Base-by-base conservation (phyloP, 2,888 invertebrate genomes). In the Encarsia formosa region DNA sequence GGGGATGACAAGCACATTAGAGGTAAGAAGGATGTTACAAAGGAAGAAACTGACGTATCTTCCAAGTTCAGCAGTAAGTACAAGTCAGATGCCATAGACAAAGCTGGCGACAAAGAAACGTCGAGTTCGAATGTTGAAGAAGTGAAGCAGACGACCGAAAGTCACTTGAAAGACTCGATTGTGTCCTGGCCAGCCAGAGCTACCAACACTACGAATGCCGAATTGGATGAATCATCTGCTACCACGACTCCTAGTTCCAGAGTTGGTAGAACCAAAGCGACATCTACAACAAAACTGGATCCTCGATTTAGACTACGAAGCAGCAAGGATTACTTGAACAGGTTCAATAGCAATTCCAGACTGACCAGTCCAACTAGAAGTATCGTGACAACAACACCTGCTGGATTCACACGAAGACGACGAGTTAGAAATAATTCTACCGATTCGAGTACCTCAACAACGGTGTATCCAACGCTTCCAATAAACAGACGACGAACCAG, bases 1-100 rank as follows among this genome's bases (percentile, higher is more conserved):
- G 5, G 8, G n/a, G 59, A 53, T 43, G 52, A 37, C 5, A 54
- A 56, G 26, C 53, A 41, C 34, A 22, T 41, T 2, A 34, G 56
- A 8, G 54, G 44, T 15, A 60, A 58, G 6, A 38, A 52, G 2
- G 29, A 46, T 4, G 47, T 55, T 8, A 64, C 65, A 24, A 61
- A 44, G n/a, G 49, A 56, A 1, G 59, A 64, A 24, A 54, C 45
- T 5, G 60, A 37, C 9, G 52, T 49, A 61, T 52, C 52, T 15
- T 41, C 51, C 5, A 65, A 61, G 37, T 68, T 63, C 24, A 70
- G 64, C 32, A 66, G 68, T 31, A 63, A 57, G 24, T 69, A 70
- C 40, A 63, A 53, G 24, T 59, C 58, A 2, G 42, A 11, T 8
- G 26, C 11, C 11, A 11, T 26, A 26, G 26, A 26, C 6, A 8